Evolutionary conservation across 2,888 invertebrate genomes (phyloP).

Genomic region (Periphyllus acericola): DNA sequence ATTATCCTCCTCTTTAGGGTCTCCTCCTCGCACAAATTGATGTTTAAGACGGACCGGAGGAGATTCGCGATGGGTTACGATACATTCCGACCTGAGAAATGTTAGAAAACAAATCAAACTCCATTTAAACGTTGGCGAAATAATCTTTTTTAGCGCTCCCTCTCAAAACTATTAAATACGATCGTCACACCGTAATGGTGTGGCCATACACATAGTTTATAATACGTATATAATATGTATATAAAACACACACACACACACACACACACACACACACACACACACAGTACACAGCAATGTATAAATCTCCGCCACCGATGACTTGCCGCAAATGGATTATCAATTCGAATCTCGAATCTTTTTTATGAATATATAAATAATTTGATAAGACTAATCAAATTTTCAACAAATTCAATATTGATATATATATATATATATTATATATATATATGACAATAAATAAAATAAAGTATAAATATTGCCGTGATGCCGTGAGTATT

Average conservation of each 20-base stretch:
- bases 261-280: neutral
- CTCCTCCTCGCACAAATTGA: neutral
- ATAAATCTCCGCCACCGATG: neutral
- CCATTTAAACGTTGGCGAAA: conserved; percentile 47
- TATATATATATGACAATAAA: too few species aligned
- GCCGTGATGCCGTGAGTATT: too few species aligned
- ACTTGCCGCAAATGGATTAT: conserved; percentile 20
- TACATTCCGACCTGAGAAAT: conserved; percentile 27
- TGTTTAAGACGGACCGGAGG: neutral
- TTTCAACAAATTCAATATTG: too few species aligned
- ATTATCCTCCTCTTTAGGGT: conserved; percentile 8
- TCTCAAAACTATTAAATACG: neutral
- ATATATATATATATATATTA: too few species aligned
- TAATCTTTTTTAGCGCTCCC: conserved; percentile 35
- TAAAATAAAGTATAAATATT: too few species aligned
- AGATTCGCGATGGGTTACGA: conserved; percentile 2
- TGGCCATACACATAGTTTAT: too few species aligned
- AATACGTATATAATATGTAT: too few species aligned
- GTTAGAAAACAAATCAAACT: conserved; percentile 57
- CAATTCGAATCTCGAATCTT: too few species aligned
- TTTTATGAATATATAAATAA: too few species aligned
- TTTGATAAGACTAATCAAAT: too few species aligned
- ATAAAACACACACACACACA: neutral
- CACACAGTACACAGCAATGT: neutral
- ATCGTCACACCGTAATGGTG: neutral